Base-by-base conservation (phyloP, 2,113 vertebrate genomes). In the Podilymbus podiceps region DNA sequence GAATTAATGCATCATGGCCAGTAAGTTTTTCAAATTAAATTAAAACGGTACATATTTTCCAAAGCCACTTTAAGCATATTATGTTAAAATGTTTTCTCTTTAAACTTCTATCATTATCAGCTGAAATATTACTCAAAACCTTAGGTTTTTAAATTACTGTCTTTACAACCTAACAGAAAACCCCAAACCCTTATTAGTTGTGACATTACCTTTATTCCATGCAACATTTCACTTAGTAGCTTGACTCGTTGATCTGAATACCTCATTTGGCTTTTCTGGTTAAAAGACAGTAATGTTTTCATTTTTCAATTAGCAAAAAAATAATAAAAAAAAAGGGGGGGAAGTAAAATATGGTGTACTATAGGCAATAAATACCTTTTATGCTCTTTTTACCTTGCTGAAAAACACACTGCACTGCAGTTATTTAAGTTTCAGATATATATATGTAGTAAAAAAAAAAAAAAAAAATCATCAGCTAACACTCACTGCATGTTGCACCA, bases 161-260 rank as follows among this genome's bases (percentile, higher is more conserved):
- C 12, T 68, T 66, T 72, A 81, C 16, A 72, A 83, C 4, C 13
- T 77, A 60, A 44, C 17, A 69, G 60, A 53, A 60, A 47, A 60
- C 3, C 9, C 6, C 16, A 78, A 47, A 3, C 12, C 9, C 30
- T 49, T 33, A 46, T 55, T 62, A 71, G 19, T 28, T 58, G 24
- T 73, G 40, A 47, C 23, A 50, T 95, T 97, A 98, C 97, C 95
- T 98, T 98, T 95, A 98, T 98, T 94, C 97, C 97, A 62, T 97
- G 95, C 84, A 98, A 93, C 35, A 98, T 98, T 97, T 98, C 98
- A 95, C 91, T 97, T 38, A 98, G 91, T 11, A 98, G 90, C 67
- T 98, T 97, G 84, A 98, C 91, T 66, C 88, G 91, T 53, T 96
- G 96, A 91, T 97, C 97, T 8, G 78, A 97, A 94, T 93, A 95